Conservation (phyloP, 2,888 invertebrate species). For the Drosophila nr. medialis region DNA sequence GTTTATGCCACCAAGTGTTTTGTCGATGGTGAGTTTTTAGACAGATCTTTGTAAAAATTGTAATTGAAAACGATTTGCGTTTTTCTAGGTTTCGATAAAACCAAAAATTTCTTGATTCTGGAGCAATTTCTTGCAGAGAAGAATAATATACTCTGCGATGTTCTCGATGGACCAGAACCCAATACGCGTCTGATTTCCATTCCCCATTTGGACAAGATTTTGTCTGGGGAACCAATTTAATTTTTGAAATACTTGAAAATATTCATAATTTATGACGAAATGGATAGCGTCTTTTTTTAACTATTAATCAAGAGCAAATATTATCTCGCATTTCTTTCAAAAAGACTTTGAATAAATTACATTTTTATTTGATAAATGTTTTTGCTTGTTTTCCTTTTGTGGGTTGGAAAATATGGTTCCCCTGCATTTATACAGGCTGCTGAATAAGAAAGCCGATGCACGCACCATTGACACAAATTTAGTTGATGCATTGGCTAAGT, state of each 20-base stretch:
- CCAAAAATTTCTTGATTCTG: slow-evolving; percentile 37
- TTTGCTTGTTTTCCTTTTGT: neutral
- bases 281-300: slow-evolving; percentile 11
- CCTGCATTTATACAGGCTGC: neutral
- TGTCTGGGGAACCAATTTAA: slow-evolving; percentile 11
- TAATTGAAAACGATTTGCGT: neutral
- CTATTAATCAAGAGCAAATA: neutral
- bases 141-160: slow-evolving; percentile 15
- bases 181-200: slow-evolving; percentile 46
- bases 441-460: neutral
- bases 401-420: neutral
- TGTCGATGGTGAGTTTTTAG: slow-evolving; percentile 45
- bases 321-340: neutral
- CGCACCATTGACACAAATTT: neutral
- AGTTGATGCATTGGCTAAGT: neutral
- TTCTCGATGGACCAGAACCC: slow-evolving; percentile 43
- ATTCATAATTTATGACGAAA: slow-evolving; percentile 4
- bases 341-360: slow-evolving; percentile 3
- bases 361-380: slow-evolving; percentile 1
- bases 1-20: slow-evolving; percentile 54
- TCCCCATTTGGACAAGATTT: slow-evolving; percentile 33
- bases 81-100: slow-evolving; percentile 48
- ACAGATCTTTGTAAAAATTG: rapidly evolving
- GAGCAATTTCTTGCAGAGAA: slow-evolving; percentile 25
- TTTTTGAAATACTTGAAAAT: neutral